A percentile compares a stretch with the other conserved stretches of the same genome.
Conservation (phyloP, 2,797 vertebrate genomes). For the Amphiprion clarkii region DNA sequence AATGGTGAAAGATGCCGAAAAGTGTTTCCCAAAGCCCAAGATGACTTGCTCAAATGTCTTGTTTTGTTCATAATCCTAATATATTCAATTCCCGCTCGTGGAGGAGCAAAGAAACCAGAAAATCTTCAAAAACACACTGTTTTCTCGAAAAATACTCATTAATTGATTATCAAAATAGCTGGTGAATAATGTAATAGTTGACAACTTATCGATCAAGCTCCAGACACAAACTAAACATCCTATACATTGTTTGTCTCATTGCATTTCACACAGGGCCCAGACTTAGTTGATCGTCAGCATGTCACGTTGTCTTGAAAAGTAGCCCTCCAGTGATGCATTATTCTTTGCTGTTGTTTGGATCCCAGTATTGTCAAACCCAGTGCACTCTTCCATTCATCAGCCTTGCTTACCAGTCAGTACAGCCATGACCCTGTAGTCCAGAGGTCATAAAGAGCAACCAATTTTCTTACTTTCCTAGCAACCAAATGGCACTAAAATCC, state of each 20-base stretch:
- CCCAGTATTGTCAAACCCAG: conserved; percentile 17
- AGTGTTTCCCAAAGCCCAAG: too few species aligned
- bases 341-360: conserved; percentile 49
- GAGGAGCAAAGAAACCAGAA: too few species aligned
- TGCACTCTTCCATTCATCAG: conserved; percentile 21
- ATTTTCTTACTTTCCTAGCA: conserved; percentile 8
- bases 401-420: not conserved
- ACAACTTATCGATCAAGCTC: too few species aligned
- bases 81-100: too few species aligned
- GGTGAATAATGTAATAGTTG: too few species aligned
- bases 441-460: conserved; percentile 9
- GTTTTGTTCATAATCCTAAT: too few species aligned
- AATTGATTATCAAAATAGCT: too few species aligned
- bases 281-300: not conserved
- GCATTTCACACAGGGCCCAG: conserved; percentile 20
- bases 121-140: too few species aligned
- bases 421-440: conserved; percentile 4
- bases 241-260: not conserved
- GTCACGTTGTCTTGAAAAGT: conserved; percentile 12
- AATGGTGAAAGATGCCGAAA: too few species aligned
- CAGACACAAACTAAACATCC: conserved; percentile 3
- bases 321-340: conserved; percentile 33
- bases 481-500: conserved; percentile 24
- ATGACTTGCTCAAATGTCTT: too few species aligned
- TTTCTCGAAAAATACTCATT: too few species aligned